Evolutionary conservation across 92 coral and sea anemone genomes (phyloP).

Genomic region (Galaxea fascicularis): DNA sequence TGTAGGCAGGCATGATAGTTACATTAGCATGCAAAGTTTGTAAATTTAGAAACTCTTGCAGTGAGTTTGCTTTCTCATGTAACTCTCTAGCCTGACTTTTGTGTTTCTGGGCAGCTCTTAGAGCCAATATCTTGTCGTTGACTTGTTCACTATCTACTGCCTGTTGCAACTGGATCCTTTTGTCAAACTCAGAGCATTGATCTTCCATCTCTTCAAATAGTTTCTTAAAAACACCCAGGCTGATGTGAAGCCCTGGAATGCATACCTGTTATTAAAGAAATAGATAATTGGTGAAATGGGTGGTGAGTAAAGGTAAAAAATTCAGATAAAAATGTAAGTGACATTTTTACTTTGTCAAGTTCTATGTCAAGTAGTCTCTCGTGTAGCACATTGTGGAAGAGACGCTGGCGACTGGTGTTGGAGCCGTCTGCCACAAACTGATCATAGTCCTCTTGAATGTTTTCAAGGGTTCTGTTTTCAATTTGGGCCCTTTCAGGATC

Average conservation of each 20-base stretch:
- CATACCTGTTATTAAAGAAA: no score
- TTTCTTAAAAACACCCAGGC: no score
- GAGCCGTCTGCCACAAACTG: conserved; percentile 13
- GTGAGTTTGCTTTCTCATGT: no score
- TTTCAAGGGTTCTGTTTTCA: neutral
- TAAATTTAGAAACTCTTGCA: no score
- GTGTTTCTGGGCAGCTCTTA: conserved; percentile 33
- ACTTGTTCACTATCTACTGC: conserved; percentile 32
- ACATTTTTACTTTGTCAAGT: neutral
- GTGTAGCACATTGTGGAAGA: neutral
- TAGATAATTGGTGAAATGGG: no score
- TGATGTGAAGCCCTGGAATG: conserved; percentile 54
- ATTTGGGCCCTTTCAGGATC: neutral
- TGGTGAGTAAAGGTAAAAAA: no score
- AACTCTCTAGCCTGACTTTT: conserved; percentile 33
- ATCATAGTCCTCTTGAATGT: neutral
- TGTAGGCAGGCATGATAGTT: conserved; percentile 13
- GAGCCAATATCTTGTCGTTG: conserved; percentile 9
- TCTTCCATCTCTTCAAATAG: conserved; percentile 52
- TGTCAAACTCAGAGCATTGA: conserved; percentile 48
- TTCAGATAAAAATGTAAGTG: neutral
- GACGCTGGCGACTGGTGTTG: neutral
- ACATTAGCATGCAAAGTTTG: conserved; percentile 18
- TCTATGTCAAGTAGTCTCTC: no score
- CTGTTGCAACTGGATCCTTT: conserved; percentile 10